Evolutionary conservation across 2,888 invertebrate genomes (phyloP), one percentile per base, ranked within the genome.

Genomic region (Oscheius onirici): DNA sequence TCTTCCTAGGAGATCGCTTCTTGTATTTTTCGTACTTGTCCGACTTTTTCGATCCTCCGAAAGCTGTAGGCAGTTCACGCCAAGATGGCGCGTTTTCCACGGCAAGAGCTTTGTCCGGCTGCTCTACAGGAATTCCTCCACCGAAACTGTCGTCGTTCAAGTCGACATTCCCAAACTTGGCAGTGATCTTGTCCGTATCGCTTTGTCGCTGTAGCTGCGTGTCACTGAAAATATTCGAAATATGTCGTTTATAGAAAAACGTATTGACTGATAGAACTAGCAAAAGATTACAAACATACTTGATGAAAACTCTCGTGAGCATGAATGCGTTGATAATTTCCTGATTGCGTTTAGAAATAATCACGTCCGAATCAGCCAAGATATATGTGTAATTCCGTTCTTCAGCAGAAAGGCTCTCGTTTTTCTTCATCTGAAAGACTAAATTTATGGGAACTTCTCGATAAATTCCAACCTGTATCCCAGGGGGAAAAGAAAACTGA

Each of bases 211-310:
- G 43, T 24, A 70, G 55, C 17, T 70, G 43, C 11, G 41, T 51
- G 24, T 70, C 70, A 15, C 70, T 70, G 41, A 54, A 63, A 11
- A 49, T 20, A 68, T 44, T n/a, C 8, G 17, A 40, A n/a, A 15
- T n/a, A n/a, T n/a, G n/a, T n/a, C n/a, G n/a, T n/a, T n/a, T n/a
- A 52, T 52, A 11, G n/a, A 17, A 52, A 52, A 52, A 52, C 13
- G 43, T 8, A 43, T 43, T 43, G 8, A 13, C 8, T 43, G 8
- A 13, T 43, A 43, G 43, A 43, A 11, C 8, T 8, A 43, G 43
- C 43, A 43, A 11, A 6, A 52, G 22, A 43, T 11, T n/a, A 22
- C 1, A 63, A 26, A 26, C 63, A 26, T 63, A 63, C 63, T 46
- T 17, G 34, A 63, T 46, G 26, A 63, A 49, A 28, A 46, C 63